Evolutionary conservation across 1,140 invertebrate species (phyloP), one percentile per base, ranked within the genome.

Genomic region (Philotrypesis tridentata): DNA sequence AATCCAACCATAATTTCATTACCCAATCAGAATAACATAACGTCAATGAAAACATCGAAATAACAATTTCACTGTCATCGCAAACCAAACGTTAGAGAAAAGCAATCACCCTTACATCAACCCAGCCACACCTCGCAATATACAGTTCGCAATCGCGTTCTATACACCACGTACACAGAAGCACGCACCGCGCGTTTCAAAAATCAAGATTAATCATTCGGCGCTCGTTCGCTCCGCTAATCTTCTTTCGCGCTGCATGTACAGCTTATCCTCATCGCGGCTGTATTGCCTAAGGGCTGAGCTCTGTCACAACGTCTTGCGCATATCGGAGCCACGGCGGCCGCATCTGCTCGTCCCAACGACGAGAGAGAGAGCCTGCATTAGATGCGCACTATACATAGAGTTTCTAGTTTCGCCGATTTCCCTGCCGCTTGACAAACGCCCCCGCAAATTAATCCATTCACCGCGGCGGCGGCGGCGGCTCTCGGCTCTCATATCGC

Each of bases 341-440:
- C n/a, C n/a, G 21, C 48, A 55, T 55, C 48, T 55, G 21, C 48
- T 55, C 17, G n/a, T n/a, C n/a, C n/a, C n/a, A n/a, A n/a, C n/a
- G n/a, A n/a, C n/a, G n/a, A n/a, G n/a, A n/a, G n/a, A n/a, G n/a
- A n/a, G 7, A n/a, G 37, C 33, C 25, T 43, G 25, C 70, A 72
- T 72, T 31, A 72, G n/a, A 43, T 72, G 72, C 31, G 27, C 31
- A 29, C 33, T n/a, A n/a, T n/a, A 9, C 33, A 37, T 12, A 31
- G 55, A 75, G 73, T 75, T 75, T 75, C 73, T n/a, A 75, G 73
- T 75, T 75, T 75, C 55, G 8, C 55, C 73, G 63, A 75, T 75
- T 75, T 75, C 25, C 5, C 48, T 40, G n/a, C 48, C 11, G 55
- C 23, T 55, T 17, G 73, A 75, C 29, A 75, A 63, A 75, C 73